phyloP scores from a whole-genome alignment of 2,797 vertebrate species.

The Dallia pectoralis region DNA sequence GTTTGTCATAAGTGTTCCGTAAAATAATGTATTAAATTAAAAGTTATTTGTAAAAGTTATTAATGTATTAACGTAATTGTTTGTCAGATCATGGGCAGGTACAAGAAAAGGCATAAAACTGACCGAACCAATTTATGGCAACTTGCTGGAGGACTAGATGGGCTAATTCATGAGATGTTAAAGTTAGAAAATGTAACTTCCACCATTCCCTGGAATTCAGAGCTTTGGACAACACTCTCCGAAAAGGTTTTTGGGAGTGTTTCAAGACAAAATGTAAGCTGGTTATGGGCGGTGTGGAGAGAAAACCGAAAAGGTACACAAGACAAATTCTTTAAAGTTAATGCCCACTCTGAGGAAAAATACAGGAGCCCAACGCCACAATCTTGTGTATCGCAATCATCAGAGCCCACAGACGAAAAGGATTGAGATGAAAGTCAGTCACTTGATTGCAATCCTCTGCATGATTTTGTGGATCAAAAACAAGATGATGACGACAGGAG shows the following conservation, averaged over 20 bases:
- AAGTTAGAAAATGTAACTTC: neutral
- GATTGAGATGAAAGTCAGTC: too few relatives aligned
- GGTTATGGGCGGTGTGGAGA: neutral
- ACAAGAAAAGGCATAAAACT: too few relatives aligned
- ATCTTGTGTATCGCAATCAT: neutral
- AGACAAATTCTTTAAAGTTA: neutral
- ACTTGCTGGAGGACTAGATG: neutral
- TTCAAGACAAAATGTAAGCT: neutral
- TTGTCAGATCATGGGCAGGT: too few relatives aligned
- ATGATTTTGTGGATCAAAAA: too few relatives aligned
- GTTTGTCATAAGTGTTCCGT: too few relatives aligned
- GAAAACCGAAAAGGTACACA: neutral
- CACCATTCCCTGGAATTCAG: neutral
- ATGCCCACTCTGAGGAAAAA: neutral
- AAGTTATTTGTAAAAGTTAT: too few relatives aligned
- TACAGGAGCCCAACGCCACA: neutral
- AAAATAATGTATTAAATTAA: too few relatives aligned
- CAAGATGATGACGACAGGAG: too few relatives aligned
- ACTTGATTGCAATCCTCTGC: too few relatives aligned
- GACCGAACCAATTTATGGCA: too few relatives aligned
- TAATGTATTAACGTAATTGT: too few relatives aligned
- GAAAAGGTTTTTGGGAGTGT: neutral
- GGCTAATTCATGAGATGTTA: neutral
- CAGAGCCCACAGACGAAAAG: too few relatives aligned
- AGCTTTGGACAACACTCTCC: neutral